Evolutionary conservation across 2,888 invertebrate genomes (phyloP).

Genomic region (Netelia inedita): DNA sequence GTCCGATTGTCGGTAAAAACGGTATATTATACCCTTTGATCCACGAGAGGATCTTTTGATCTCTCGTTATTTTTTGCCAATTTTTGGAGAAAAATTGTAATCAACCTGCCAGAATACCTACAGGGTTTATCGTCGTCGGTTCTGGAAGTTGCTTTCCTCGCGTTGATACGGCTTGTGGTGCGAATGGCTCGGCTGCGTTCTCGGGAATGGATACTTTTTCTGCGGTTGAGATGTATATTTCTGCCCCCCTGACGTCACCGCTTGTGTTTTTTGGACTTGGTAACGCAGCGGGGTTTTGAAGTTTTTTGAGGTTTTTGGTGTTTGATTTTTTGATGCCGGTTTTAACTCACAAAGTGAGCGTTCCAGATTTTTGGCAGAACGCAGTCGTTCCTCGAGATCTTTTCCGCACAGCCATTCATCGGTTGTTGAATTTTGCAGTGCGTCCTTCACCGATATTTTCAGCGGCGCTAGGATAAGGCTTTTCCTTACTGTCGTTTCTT

Average conservation of each 20-base stretch:
- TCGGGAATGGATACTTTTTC: slow-evolving; percentile 10
- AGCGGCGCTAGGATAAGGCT: slow-evolving; percentile 58
- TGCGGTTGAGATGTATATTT: slow-evolving; percentile 32
- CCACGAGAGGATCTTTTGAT: slow-evolving; percentile 45
- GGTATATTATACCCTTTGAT: slow-evolving; percentile 53
- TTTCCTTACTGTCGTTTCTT: slow-evolving; percentile 60
- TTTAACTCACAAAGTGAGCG: slow-evolving; percentile 39
- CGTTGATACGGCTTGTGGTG: slow-evolving; percentile 19
- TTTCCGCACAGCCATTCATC: slow-evolving; percentile 59
- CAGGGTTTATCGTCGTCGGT: slow-evolving; percentile 12
- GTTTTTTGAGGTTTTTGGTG: slow-evolving; percentile 64
- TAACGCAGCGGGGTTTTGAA: slow-evolving; percentile 59
- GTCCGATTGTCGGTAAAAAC: slow-evolving; percentile 16
- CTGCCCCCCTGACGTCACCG: slow-evolving; percentile 52
- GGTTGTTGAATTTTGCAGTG: slow-evolving; percentile 28
- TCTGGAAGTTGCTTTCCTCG: not conserved
- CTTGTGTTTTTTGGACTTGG: slow-evolving; percentile 27
- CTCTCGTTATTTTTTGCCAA: slow-evolving; percentile 59
- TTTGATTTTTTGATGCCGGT: slow-evolving; percentile 29
- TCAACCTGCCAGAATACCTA: slow-evolving; percentile 58
- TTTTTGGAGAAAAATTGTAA: slow-evolving; percentile 18
- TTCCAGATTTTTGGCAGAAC: slow-evolving; percentile 53
- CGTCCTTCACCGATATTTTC: slow-evolving; percentile 51
- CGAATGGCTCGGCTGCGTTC: slow-evolving; percentile 5
- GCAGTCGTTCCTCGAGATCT: slow-evolving; percentile 51